Conservation (phyloP, 2,888 invertebrate species). For the Dolichopus griseipennis region DNA sequence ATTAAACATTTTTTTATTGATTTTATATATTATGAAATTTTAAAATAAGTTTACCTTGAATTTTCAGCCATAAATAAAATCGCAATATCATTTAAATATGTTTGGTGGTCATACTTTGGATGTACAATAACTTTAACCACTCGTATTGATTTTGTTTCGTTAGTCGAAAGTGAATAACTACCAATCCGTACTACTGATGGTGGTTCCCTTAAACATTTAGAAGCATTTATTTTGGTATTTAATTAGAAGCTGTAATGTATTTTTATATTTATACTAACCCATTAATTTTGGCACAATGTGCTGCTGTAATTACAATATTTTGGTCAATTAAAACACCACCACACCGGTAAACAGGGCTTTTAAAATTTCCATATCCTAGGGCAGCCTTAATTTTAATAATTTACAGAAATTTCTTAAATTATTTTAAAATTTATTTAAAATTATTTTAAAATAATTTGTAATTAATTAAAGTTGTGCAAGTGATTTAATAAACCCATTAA, state of each 20-base stretch:
- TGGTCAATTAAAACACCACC: conserved; percentile 21
- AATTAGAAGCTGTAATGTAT: no score
- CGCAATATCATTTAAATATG: conserved; percentile 13
- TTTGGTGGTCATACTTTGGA: conserved; percentile 16
- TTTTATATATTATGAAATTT: background rate
- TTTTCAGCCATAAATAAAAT: background rate
- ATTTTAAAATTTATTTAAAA: no score
- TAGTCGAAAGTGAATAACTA: conserved; percentile 18
- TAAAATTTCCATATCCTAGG: no score
- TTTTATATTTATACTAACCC: conserved; percentile 21
- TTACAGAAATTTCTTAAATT: no score
- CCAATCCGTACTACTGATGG: conserved; percentile 22
- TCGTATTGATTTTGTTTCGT: conserved; percentile 13
- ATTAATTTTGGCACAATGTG: conserved; percentile 21
- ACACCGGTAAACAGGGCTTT: conserved; percentile 17
- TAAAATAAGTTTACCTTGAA: background rate
- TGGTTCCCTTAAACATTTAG: conserved; percentile 19
- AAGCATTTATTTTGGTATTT: no score
- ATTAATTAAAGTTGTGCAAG: no score
- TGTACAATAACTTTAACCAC: conserved; percentile 18
- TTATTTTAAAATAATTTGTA: no score
- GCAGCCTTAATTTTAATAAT: no score
- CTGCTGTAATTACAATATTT: conserved; percentile 21
- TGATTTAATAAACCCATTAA: no score
- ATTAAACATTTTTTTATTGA: background rate